Conservation (phyloP, 2,113 vertebrate species). For the Probosciger aterrimus region DNA sequence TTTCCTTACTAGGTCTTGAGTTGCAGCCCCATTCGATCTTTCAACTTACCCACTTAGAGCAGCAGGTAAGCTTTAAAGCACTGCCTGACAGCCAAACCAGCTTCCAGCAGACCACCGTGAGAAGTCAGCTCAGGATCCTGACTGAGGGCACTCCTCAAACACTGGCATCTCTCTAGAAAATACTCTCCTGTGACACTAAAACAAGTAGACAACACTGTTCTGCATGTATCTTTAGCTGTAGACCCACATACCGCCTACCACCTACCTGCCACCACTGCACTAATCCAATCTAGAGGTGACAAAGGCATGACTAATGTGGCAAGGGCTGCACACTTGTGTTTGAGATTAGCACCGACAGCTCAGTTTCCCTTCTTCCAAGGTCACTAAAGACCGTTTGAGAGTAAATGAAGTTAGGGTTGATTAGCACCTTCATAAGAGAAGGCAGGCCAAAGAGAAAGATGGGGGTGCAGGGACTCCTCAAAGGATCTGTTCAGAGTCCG, state of each 20-base stretch:
- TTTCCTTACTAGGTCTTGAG: neutral
- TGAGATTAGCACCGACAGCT: neutral
- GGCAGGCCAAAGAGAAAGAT: neutral
- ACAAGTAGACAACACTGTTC: neutral
- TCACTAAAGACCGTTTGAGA: neutral
- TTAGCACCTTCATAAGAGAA: neutral
- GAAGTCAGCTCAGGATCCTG: conserved; percentile 16
- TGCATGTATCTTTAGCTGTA: neutral
- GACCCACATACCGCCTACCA: neutral
- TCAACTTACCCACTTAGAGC: neutral
- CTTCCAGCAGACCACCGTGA: neutral
- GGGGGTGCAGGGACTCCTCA: neutral
- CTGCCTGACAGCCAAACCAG: neutral
- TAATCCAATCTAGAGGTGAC: conserved; percentile 47
- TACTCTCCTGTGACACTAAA: neutral
- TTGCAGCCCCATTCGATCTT: neutral
- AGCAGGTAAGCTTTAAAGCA: neutral
- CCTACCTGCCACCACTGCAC: neutral
- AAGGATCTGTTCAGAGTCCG: fast-evolving
- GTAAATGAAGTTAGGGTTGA: neutral
- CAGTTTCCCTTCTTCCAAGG: neutral
- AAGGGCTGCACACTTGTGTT: neutral
- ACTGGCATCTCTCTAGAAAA: neutral
- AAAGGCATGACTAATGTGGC: conserved; percentile 29
- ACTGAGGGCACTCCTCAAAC: neutral